Percentiles rank a stretch among this genome's conserved stretches.
phyloP scores from a whole-genome alignment of 2,113 vertebrate genomes.

The Macrotis lagotis region DNA sequence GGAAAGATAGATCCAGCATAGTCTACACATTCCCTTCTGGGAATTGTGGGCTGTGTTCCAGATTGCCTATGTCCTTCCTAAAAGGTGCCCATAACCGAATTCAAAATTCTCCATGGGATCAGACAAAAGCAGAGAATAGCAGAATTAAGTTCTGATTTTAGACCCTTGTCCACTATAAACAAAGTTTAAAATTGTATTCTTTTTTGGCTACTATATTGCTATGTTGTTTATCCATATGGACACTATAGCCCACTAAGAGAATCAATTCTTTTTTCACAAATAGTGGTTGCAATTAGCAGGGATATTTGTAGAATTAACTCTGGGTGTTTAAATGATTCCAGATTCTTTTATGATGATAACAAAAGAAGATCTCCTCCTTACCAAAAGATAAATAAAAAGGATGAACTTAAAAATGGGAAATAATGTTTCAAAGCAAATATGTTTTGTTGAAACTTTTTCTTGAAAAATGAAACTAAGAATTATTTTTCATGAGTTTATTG shows the following conservation, averaged over 20 bases:
- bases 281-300: neutral
- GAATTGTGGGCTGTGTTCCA: neutral
- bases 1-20: neutral
- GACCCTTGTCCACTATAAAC: neutral
- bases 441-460: neutral
- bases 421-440: neutral
- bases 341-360: neutral
- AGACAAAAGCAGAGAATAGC: neutral
- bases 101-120: neutral
- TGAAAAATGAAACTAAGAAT: neutral
- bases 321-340: neutral
- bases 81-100: neutral
- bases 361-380: neutral
- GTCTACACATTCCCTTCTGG: neutral
- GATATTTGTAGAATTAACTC: neutral
- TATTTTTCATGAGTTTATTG: neutral
- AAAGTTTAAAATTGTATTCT: neutral
- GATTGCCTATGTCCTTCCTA: neutral
- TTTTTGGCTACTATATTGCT: neutral
- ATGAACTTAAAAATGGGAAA: neutral
- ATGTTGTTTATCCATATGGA: neutral
- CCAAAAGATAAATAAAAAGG: neutral
- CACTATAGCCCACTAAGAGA: neutral
- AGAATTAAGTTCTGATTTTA: neutral
- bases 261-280: neutral